A percentile compares a stretch with the other conserved stretches of the same genome.
Conservation (phyloP, 2,888 invertebrate genomes). For the Cyaniris semiargus region DNA sequence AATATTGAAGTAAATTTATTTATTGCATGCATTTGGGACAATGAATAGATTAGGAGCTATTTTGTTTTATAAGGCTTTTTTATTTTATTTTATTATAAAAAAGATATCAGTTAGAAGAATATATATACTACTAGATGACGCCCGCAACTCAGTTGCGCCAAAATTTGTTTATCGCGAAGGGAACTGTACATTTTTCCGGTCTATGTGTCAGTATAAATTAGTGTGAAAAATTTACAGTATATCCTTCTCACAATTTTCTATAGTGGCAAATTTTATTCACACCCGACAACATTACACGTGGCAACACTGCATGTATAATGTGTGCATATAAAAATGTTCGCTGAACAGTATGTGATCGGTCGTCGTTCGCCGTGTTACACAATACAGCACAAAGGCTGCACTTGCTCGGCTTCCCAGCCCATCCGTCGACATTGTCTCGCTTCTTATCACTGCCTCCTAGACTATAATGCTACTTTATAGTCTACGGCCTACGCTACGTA, state of each 20-base stretch:
- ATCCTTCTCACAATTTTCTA: not conserved
- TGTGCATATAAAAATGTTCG: not conserved
- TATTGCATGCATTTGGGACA: too few relatives aligned
- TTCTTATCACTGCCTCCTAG: slow-evolving; percentile 43
- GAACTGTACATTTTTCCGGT: too few relatives aligned
- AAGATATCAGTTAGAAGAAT: too few relatives aligned
- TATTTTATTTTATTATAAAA: too few relatives aligned
- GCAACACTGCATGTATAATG: not conserved
- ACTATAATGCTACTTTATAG: slow-evolving; percentile 33
- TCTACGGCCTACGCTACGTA: slow-evolving; percentile 17
- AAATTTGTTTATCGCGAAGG: too few relatives aligned
- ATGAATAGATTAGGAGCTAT: too few relatives aligned
- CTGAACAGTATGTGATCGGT: slow-evolving; percentile 47
- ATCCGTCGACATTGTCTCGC: slow-evolving; percentile 58
- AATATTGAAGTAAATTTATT: too few relatives aligned
- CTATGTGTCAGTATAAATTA: not conserved
- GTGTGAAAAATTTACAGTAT: not conserved
- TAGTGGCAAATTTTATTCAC: not conserved
- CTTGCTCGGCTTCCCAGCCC: slow-evolving; percentile 67
- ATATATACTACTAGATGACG: too few relatives aligned
- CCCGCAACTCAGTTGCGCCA: too few relatives aligned
- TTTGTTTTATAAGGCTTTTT: too few relatives aligned
- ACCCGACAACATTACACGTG: not conserved
- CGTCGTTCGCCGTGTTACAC: slow-evolving; percentile 56
- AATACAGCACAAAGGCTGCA: slow-evolving; percentile 63